Evolutionary conservation across 2,113 vertebrate species (phyloP), one percentile per base, ranked within the genome.

Genomic region (Gila orcuttii): DNA sequence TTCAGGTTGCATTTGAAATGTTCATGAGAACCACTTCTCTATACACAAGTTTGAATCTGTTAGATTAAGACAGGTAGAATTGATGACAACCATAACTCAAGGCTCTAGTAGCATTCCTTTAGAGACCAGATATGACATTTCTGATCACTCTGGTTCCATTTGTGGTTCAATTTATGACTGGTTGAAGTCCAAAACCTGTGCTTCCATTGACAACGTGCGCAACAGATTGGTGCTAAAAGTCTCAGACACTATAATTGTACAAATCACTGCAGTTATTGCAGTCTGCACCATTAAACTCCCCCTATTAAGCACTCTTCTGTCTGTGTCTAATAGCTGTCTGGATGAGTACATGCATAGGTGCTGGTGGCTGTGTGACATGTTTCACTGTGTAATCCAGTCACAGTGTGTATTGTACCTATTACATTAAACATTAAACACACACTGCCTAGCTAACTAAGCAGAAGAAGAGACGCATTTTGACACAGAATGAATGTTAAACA

Each of bases 341-440:
- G 42, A 13, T 66, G 59, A 86, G 74, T 25, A 52, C 1, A 68
- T 76, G 60, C 84, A 69, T 31, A 82, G 79, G 17, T 33, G 39
- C 73, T 60, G 62, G 33, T 80, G 57, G 4, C 71, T 80, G 68
- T 39, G 52, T 25, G 19, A 7, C 55, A 36, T 69, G 60, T 31
- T 85, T 66, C 59, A 50, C 15, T 23, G 39, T 31, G 62, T 85
- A 79, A 79, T 66, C 76, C 76, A 59, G 60, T 79, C 75, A n/a
- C 11, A 50, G 39, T 45, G 45, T 66, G 55, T 84, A 66, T 73
- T 82, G 28, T 75, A 86, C 76, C 62, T 77, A 55, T 33, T 59
- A 68, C 81, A 86, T 88, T 81, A 86, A 86, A 86, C 81, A 84
- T 86, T 78, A 57, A 85, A 82, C 64, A 75, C 25, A 17, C 19